Base-by-base conservation (phyloP, 2,113 vertebrate species). In the Eurystomus gularis region DNA sequence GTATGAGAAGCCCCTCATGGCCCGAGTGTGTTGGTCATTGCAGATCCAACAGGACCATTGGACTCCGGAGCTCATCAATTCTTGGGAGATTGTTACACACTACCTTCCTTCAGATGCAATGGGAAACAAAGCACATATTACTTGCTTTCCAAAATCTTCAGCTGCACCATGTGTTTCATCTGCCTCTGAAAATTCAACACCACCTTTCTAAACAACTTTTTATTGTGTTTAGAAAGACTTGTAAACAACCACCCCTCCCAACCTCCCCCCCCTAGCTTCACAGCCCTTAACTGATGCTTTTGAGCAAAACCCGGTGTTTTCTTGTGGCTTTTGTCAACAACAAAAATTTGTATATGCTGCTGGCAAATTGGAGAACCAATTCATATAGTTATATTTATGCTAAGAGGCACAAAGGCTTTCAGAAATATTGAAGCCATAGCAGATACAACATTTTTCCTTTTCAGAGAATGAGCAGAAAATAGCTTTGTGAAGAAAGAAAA, bases 91-190 rank as follows among this genome's bases (percentile, higher is more conserved):
- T 37, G 28, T 76, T 39, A 14, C 37, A 6, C 1, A 2, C 8
- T 37, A 4, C 7, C 33, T 68, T 62, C 24, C 52, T 51, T 57
- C 42, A 51, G 68, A 55, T 37, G 25, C 3, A 11, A 23, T 18
- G n/a, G 57, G 17, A 52, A 42, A 86, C 29, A 29, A 83, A 86
- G n/a, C 10, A 4, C 1, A 2, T 1, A 2, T 79, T 77, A 17
- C 9, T 87, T 94, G 72, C 58, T 88, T 81, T 73, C 46, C 40
- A 65, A 69, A 58, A 20, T 9, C 31, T 94, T 88, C 80, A 48
- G 76, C 44, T 86, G 44, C 14, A 35, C 8, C 6, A 2, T 21
- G 31, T 68, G 14, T 49, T 96, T 91, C 17, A 10, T 31, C 31
- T 70, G 37, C 11, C 44, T 69, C 52, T 86, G 60, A 40, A 80